Conservation (phyloP, 2,797 vertebrate species). For the Tadarida brasiliensis region DNA sequence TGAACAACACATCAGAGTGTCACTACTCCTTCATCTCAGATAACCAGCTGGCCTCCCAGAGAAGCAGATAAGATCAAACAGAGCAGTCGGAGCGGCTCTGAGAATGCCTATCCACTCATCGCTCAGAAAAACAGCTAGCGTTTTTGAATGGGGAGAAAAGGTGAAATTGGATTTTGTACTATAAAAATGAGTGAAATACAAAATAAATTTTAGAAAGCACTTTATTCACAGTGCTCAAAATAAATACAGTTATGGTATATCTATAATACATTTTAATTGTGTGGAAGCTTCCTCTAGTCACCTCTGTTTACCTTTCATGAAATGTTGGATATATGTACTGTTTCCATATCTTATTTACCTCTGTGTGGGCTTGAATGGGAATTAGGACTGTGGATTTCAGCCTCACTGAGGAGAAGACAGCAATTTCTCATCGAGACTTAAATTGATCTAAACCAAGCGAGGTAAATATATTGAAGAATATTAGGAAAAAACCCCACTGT, state of each 20-base stretch:
- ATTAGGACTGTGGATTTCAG: constrained; percentile 85
- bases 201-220: neutral
- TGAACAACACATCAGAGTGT: neutral
- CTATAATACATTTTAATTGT: neutral
- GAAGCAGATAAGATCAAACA: neutral
- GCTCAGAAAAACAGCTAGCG: neutral
- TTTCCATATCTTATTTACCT: constrained; percentile 86
- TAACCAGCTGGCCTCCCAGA: neutral
- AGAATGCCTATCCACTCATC: neutral
- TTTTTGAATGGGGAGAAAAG: neutral
- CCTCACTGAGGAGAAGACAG: constrained; percentile 87
- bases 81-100: neutral
- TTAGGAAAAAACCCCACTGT: neutral
- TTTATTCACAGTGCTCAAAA: neutral
- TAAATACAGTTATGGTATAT: neutral
- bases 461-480: constrained; percentile 33
- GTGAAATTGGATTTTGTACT: neutral
- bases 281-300: neutral
- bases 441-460: constrained; percentile 89
- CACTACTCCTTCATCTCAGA: neutral
- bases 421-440: constrained; percentile 88
- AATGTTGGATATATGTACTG: neutral
- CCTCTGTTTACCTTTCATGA: neutral
- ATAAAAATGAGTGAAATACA: neutral
- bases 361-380: constrained; percentile 87